Conservation (phyloP, 1,140 invertebrate species). For the Drosophila paulistorum region DNA sequence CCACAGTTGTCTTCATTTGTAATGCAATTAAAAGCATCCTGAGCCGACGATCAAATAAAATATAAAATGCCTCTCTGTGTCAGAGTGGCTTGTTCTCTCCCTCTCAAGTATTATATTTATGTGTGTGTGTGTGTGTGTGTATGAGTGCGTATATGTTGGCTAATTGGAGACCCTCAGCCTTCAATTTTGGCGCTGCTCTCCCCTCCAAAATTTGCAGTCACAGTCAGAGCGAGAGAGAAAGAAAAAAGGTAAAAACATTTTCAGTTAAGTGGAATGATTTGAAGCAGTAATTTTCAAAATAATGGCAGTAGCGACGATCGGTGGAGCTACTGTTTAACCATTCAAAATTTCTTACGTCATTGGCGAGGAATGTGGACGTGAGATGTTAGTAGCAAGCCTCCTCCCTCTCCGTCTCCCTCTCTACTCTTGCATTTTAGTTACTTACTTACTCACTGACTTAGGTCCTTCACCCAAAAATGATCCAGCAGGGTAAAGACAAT, state of each 20-base stretch:
- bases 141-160: slow-evolving; percentile 28
- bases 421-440: too few relatives aligned
- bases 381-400: slow-evolving; percentile 15
- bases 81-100: not conserved
- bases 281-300: slow-evolving; percentile 76
- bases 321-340: slow-evolving; percentile 76
- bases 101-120: slow-evolving; percentile 9
- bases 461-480: not conserved
- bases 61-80: not conserved
- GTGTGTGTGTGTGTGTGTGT: slow-evolving; percentile 8
- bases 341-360: slow-evolving; percentile 68
- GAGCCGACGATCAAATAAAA: not conserved
- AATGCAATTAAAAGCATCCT: slow-evolving; percentile 30
- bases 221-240: too few relatives aligned
- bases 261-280: slow-evolving; percentile 74
- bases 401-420: slow-evolving; percentile 23
- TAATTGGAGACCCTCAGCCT: slow-evolving; percentile 67
- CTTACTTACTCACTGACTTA: slow-evolving; percentile 41
- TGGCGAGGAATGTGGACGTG: slow-evolving; percentile 57
- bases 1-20: slow-evolving; percentile 10
- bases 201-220: slow-evolving; percentile 9
- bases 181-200: slow-evolving; percentile 26
- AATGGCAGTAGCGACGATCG: slow-evolving; percentile 61
- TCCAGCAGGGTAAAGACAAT: too few relatives aligned
- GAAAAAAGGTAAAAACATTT: slow-evolving; percentile 56